Evolutionary conservation across 2,113 vertebrate genomes (phyloP).

Genomic region (Cyrtonyx montezumae): DNA sequence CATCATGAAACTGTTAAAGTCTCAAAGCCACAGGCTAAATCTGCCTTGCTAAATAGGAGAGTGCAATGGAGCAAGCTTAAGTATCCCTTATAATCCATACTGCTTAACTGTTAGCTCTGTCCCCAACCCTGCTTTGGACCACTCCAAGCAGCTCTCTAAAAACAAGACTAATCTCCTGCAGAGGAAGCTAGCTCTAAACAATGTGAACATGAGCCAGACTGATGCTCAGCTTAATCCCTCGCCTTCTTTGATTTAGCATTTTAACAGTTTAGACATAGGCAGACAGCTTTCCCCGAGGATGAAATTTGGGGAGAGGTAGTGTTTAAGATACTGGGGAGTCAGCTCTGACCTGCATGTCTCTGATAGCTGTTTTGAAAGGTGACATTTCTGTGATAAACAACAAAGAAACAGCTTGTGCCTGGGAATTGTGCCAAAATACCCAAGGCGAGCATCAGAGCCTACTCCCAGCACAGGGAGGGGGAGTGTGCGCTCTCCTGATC

Average conservation of each 20-base stretch:
- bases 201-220: background rate
- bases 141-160: conserved; percentile 22
- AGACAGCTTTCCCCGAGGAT: background rate
- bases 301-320: conserved; percentile 9
- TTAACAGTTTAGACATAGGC: conserved; percentile 21
- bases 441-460: conserved; percentile 44
- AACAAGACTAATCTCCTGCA: conserved; percentile 35
- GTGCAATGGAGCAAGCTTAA: conserved; percentile 8
- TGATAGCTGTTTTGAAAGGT: conserved; percentile 25
- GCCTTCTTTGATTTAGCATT: conserved; percentile 20
- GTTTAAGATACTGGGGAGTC: conserved; percentile 16
- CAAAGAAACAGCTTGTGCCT: conserved; percentile 64
- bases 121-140: background rate
- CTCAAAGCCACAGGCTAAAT: conserved; percentile 21
- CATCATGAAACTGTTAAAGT: background rate
- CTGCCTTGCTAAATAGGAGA: background rate
- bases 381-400: conserved; percentile 65
- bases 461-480: background rate
- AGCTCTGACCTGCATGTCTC: conserved; percentile 39
- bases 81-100: background rate
- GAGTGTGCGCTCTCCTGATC: background rate
- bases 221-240: background rate
- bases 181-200: conserved; percentile 7
- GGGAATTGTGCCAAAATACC: conserved; percentile 54
- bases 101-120: conserved; percentile 10